Evolutionary conservation across 2,888 invertebrate species (phyloP), one percentile per base, ranked within the genome.

Genomic region (Apamea anceps): DNA sequence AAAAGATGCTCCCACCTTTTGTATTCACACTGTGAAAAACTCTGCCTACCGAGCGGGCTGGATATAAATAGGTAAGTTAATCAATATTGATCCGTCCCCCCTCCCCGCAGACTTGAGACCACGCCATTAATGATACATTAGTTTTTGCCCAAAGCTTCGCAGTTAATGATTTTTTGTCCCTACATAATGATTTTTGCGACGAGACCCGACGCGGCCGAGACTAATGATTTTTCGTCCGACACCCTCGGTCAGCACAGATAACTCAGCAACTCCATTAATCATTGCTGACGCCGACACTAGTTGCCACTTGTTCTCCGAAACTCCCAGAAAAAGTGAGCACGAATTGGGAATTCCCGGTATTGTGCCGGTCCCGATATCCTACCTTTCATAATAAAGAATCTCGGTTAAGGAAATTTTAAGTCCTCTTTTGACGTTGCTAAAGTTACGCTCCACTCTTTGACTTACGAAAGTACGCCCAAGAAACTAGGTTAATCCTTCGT

Each of bases 161-260:
- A 76, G 81, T 87, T 93, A 91, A 91, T 90, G 90, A 89, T 90
- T 92, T 92, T 91, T 91, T 90, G 90, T 85, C 79, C 78, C 72
- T 77, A 77, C 87, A 81, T 91, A 90, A 91, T 93, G 90, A 90
- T 92, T 93, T 93, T 91, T 80, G 66, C 85, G 82, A 86, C 81
- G 84, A 78, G 81, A 75, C 77, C 74, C 65, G 72, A 65, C 51
- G 62, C 28, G 48, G 62, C 60, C 42, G 66, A 66, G 79, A 83
- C 88, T 87, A 90, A 89, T 90, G 84, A 85, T 90, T 88, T 87
- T 87, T 87, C 83, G 85, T 85, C 67, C n/a, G 28, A 72, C 77
- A 71, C 66, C 75, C 73, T 70, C 84, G 86, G 85, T 76, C 85
- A 85, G 80, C 82, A 70, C 79, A 89, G 91, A 91, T 91, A 91